Evolutionary conservation across 2,113 vertebrate species (phyloP).

Genomic region (Zosterops pallidus): DNA sequence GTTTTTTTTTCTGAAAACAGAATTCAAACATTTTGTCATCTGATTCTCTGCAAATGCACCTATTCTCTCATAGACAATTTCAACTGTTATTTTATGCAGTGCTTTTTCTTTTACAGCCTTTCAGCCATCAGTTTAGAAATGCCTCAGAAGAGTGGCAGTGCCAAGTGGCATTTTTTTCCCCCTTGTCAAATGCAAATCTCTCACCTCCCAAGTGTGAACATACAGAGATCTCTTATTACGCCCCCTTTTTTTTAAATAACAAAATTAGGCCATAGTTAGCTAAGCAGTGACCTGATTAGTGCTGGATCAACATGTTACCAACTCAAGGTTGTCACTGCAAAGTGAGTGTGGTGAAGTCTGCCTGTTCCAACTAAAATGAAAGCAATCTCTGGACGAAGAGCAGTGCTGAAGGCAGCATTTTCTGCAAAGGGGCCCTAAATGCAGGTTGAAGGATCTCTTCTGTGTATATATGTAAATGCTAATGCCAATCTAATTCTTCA

Average conservation of each 20-base stretch:
- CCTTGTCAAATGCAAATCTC: slow-evolving; percentile 42
- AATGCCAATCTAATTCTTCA: slow-evolving; percentile 63
- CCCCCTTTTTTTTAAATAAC: not conserved
- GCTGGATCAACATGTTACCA: slow-evolving; percentile 65
- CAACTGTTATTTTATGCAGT: not conserved
- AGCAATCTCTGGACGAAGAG: not conserved
- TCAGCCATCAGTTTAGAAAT: not conserved
- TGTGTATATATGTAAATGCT: not conserved
- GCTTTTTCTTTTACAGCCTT: not conserved
- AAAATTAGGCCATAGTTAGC: slow-evolving; percentile 53
- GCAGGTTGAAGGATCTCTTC: slow-evolving; percentile 47
- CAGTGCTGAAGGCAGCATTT: slow-evolving; percentile 48
- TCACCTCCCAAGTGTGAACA: slow-evolving; percentile 7
- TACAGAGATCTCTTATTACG: not conserved
- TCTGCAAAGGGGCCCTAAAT: slow-evolving; percentile 22
- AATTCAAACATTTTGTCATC: not conserved
- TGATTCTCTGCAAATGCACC: not conserved
- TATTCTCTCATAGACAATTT: not conserved
- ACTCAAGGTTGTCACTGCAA: slow-evolving; percentile 63
- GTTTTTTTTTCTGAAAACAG: not conserved
- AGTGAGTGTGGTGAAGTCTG: slow-evolving; percentile 44
- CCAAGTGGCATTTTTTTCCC: not conserved
- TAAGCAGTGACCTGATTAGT: slow-evolving; percentile 60
- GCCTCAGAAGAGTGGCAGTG: not conserved
- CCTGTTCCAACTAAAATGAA: slow-evolving; percentile 58